phyloP scores from a whole-genome alignment of 1,140 invertebrate species.

The Cryptotermes secundus region DNA sequence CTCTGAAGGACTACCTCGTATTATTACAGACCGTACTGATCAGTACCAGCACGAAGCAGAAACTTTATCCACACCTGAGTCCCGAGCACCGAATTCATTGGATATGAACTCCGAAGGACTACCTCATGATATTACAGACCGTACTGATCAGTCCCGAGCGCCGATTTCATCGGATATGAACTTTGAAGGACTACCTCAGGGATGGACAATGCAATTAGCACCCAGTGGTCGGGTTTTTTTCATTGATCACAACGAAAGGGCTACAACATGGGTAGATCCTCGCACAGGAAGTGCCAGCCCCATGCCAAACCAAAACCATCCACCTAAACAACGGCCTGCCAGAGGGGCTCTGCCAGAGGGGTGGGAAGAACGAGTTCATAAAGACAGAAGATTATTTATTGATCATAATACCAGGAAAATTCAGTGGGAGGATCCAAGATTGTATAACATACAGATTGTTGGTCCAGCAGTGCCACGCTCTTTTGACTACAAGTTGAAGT shows the following conservation, averaged over 20 bases:
- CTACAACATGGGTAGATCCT: constrained; percentile 94
- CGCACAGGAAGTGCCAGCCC: constrained; percentile 83
- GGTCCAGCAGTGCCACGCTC: constrained; percentile 96
- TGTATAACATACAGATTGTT: constrained; percentile 94
- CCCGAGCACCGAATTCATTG: constrained; percentile 14
- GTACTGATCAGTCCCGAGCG: too few relatives aligned
- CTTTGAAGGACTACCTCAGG: constrained; percentile 72
- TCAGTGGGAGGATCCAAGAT: constrained; percentile 98
- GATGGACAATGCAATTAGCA: constrained; percentile 89
- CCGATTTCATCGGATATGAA: constrained; percentile 37
- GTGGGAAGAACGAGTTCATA: constrained; percentile 96
- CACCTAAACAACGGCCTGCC: constrained; percentile 56
- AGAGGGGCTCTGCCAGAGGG: constrained; percentile 92
- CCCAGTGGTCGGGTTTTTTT: constrained; percentile 93
- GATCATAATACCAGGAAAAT: constrained; percentile 97
- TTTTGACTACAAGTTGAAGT: constrained; percentile 97
- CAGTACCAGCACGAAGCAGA: constrained; percentile 22
- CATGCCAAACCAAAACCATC: constrained; percentile 68
- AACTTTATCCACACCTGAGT: constrained; percentile 15
- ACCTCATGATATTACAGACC: too few relatives aligned
- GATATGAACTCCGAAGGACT: constrained; percentile 62
- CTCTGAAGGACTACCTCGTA: too few relatives aligned
- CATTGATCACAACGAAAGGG: constrained; percentile 87
- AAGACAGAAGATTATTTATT: constrained; percentile 95
- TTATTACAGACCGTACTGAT: constrained; percentile 30